Percentiles rank a stretch among this genome's conserved stretches.
Conservation (phyloP, 2,113 vertebrate species). For the Seriola aureovittata region DNA sequence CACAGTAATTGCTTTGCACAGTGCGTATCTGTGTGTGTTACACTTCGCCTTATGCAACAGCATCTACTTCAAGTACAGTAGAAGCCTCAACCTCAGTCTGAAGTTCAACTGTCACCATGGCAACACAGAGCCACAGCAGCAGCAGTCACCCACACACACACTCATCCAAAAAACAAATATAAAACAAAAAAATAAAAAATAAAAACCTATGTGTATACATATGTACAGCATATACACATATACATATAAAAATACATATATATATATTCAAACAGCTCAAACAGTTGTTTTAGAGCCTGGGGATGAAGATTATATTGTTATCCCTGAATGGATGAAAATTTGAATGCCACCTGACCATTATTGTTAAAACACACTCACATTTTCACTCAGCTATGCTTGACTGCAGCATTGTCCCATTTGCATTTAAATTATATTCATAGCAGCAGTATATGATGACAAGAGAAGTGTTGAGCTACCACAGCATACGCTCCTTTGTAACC, state of each 20-base stretch:
- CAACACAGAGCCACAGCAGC: slow-evolving; percentile 69
- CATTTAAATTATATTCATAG: slow-evolving; percentile 65
- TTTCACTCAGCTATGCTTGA: slow-evolving; percentile 42
- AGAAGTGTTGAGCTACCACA: slow-evolving; percentile 28
- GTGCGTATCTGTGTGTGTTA: slow-evolving; percentile 30
- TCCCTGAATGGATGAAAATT: slow-evolving; percentile 52
- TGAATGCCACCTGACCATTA: slow-evolving; percentile 47
- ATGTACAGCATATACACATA: no score
- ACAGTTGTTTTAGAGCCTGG: slow-evolving; percentile 49
- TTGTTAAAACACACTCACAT: slow-evolving; percentile 51
- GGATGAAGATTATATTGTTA: slow-evolving; percentile 61
- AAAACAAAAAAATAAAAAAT: not conserved
- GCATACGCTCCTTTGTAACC: not conserved
- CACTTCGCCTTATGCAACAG: slow-evolving; percentile 73
- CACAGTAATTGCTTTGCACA: slow-evolving; percentile 19
- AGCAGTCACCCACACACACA: slow-evolving; percentile 67
- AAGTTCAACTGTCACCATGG: slow-evolving; percentile 79
- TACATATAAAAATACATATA: not conserved
- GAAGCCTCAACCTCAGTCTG: slow-evolving; percentile 68
- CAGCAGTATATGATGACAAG: slow-evolving; percentile 25
- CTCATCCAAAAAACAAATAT: slow-evolving; percentile 27
- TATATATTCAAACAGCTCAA: slow-evolving; percentile 27
- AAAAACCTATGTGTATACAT: not conserved
- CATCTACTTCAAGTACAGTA: slow-evolving; percentile 77
- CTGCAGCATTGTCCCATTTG: slow-evolving; percentile 59